Base-by-base conservation (phyloP, 2,888 invertebrate species). In the Eristalinus sepulchralis region DNA sequence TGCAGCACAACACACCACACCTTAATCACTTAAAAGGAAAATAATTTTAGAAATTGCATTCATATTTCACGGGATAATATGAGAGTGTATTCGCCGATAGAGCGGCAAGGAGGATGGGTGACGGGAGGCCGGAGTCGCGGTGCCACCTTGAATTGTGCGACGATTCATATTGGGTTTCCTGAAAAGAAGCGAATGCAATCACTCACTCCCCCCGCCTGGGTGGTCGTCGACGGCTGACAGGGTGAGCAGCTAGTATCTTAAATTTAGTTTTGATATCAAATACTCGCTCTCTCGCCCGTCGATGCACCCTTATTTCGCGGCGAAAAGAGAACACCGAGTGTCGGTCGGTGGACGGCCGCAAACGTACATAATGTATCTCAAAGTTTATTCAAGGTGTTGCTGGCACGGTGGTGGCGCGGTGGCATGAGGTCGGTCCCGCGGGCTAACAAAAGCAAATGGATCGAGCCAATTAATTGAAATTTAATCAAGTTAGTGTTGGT, bases 1-100 rank as follows among this genome's bases (percentile, higher is more conserved):
- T 75, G 75, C 81, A 73, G 24, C 57, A 24, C 24, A 57, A 17
- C 73, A 70, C 67, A 90, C 92, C 92, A 91, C 92, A 92, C 92
- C 92, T 92, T 92, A 92, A 92, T 92, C 92, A 92, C 91, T 92
- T 92, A 92, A 92, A 92, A 92, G 91, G 91, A 91, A 91, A 91
- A 91, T 91, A 91, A 91, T 91, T 91, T 91, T 89, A 90, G 89
- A 91, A 91, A 91, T 91, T 91, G 91, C 91, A 91, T 91, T 91
- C 91, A 91, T 90, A 91, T 90, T 90, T 91, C 90, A 91, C 89
- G 84, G 81, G 81, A 81, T 81, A 81, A 75, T 81, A 81, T 73
- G 81, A 75, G 75, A 63, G 75, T 59, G 73, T 70, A 31, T 22
- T 20, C 62, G 62, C 24, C 17, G 31, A 31, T 24, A 6, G 60